A percentile compares a stretch with the other conserved stretches of the same genome.
These are phyloP conservation scores for Hylomyscus alleni DNA, from an alignment of 2,797 vertebrate species.

Conservation along the genomic window DNA sequence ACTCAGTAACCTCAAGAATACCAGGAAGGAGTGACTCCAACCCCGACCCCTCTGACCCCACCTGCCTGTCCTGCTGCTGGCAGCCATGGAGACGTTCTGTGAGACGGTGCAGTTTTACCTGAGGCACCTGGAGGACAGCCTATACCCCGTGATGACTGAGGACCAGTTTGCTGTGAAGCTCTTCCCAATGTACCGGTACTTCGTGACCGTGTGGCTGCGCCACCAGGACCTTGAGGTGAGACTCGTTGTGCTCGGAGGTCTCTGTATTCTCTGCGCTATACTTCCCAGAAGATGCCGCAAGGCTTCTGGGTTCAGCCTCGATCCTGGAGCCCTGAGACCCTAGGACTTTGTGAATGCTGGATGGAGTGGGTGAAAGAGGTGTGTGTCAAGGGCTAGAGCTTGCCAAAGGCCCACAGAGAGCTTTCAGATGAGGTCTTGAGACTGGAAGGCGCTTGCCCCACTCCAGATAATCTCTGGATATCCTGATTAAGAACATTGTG, in stretches of 20 bases:
- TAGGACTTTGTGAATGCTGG: background rate
- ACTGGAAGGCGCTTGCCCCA: background rate
- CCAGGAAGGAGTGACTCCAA: fast-evolving
- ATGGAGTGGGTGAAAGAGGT: fast-evolving
- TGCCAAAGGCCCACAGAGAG: background rate
- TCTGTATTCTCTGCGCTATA: fast-evolving
- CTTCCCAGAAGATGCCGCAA: background rate
- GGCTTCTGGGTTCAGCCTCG: fast-evolving
- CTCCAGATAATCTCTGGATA: fast-evolving
- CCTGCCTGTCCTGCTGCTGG: fast-evolving
- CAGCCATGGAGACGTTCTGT: conserved; percentile 83
- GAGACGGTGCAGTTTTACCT: conserved; percentile 79
- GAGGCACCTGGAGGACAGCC: conserved; percentile 78
- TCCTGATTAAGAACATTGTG: fast-evolving
- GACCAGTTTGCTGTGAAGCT: conserved; percentile 78
- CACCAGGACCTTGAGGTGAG: conserved; percentile 63
- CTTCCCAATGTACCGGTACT: conserved; percentile 79
- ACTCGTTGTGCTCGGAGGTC: fast-evolving
- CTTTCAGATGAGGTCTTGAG: fast-evolving
- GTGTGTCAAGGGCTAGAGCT: background rate
- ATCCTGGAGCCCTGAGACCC: background rate
- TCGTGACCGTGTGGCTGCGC: conserved; percentile 73
- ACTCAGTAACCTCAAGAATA: fast-evolving
- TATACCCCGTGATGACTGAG: conserved; percentile 76
- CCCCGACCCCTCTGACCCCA: background rate